Percentiles rank a stretch among this genome's conserved stretches.
Conservation (phyloP, 2,888 invertebrate genomes). For the Oligia fasciuncula region DNA sequence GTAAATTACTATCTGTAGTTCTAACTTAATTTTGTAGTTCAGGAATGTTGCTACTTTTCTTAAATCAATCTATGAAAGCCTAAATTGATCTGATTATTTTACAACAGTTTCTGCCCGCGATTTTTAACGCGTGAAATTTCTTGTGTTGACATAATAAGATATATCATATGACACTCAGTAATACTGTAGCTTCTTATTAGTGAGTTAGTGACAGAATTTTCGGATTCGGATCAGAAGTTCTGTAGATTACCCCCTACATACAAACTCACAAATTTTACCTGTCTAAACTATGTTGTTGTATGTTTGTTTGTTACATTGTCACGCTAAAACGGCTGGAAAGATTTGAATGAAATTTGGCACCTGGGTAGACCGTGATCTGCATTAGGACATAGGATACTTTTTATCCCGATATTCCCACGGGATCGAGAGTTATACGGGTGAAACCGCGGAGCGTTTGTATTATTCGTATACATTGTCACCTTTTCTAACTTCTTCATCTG, state of each 20-base stretch:
- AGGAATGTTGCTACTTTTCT: conserved; percentile 1
- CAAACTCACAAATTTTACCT: not conserved
- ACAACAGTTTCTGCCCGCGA: not conserved
- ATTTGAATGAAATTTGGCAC: not conserved
- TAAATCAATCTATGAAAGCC: not conserved
- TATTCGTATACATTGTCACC: not conserved
- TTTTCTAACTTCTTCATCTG: not conserved
- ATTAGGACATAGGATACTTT: not conserved
- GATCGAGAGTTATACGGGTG: not conserved
- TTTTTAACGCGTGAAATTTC: not conserved
- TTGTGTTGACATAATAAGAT: not conserved
- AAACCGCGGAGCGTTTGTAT: not conserved
- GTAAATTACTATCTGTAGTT: conserved; percentile 41
- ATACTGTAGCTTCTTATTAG: not conserved
- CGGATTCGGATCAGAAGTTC: not conserved
- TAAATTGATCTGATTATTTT: not conserved
- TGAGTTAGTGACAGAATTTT: not conserved
- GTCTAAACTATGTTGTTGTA: not conserved
- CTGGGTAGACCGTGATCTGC: not conserved
- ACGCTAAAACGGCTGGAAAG: not conserved
- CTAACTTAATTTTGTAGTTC: conserved; percentile 23
- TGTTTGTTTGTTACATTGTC: not conserved
- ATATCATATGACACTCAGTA: not conserved
- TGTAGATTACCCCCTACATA: not conserved
- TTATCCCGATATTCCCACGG: not conserved